These are phyloP conservation scores for Potorous gilbertii DNA, from an alignment of 2,797 vertebrate species.

Conservation along the genomic window DNA sequence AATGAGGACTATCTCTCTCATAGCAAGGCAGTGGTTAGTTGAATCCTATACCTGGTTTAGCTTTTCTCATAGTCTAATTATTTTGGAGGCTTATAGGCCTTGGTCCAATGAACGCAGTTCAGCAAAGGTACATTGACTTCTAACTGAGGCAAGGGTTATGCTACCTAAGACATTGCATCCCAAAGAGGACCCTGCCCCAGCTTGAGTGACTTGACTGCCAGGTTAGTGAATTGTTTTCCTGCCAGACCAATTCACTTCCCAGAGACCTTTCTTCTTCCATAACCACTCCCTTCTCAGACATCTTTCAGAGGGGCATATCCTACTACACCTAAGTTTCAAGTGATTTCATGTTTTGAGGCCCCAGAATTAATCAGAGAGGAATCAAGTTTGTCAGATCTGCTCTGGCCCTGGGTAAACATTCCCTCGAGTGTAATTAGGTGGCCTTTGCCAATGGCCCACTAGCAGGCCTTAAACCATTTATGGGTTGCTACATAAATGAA, in stretches of 20 bases:
- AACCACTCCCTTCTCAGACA: background rate
- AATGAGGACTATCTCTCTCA: background rate
- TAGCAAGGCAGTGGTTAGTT: background rate
- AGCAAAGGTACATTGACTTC: background rate
- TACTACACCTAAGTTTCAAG: background rate
- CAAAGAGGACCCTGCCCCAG: background rate
- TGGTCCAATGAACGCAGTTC: background rate
- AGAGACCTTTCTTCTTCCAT: background rate
- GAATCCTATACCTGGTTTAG: background rate
- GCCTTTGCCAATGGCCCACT: background rate
- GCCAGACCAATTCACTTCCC: background rate
- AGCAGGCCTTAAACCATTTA: background rate
- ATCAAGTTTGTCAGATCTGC: background rate
- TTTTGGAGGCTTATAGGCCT: background rate
- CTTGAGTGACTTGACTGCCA: background rate
- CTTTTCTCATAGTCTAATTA: background rate
- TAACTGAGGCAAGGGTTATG: background rate
- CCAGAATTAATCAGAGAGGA: background rate
- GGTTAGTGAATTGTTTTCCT: background rate
- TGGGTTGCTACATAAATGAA: background rate
- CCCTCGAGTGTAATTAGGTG: background rate
- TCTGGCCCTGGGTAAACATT: background rate
- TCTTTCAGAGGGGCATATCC: background rate
- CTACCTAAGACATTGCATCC: background rate
- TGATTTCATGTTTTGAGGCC: background rate